These are phyloP conservation scores for Coleophora deauratella DNA, from an alignment of 2,888 invertebrate species.

Conservation along the genomic window DNA sequence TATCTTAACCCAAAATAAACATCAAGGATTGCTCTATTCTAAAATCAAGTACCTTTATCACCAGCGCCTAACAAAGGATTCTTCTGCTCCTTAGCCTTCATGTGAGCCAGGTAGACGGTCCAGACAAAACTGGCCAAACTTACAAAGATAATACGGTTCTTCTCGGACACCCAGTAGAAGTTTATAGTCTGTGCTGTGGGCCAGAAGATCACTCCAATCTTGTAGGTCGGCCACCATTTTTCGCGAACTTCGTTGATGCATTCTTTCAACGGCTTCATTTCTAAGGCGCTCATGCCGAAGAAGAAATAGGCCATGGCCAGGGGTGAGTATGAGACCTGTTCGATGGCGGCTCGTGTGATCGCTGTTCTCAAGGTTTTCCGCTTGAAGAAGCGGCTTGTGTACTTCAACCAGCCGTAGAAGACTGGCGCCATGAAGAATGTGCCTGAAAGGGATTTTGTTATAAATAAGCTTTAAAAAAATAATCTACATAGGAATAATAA, in stretches of 20 bases:
- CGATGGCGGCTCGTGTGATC: conserved; percentile 64
- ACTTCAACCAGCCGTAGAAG: conserved; percentile 82
- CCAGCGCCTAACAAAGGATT: not conserved
- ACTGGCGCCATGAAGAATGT: conserved; percentile 85
- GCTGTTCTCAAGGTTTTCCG: conserved; percentile 35
- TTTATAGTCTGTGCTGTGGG: conserved; percentile 83
- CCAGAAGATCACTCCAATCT: conserved; percentile 80
- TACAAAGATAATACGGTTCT: conserved; percentile 82
- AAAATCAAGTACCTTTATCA: no score
- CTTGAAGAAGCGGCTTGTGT: conserved; percentile 41
- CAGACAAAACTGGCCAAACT: conserved; percentile 82
- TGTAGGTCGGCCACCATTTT: conserved; percentile 83
- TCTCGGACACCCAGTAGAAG: conserved; percentile 80
- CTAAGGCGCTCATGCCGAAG: conserved; percentile 82
- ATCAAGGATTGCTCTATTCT: no score
- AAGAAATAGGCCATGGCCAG: conserved; percentile 83
- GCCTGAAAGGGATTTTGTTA: conserved; percentile 40
- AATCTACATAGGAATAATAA: no score
- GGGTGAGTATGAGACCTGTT: conserved; percentile 83
- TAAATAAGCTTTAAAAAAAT: not conserved
- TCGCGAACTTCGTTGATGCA: conserved; percentile 79
- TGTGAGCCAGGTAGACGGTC: conserved; percentile 85
- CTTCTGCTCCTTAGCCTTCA: conserved; percentile 62
- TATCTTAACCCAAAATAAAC: no score
- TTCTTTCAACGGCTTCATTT: conserved; percentile 74